Evolutionary conservation across 1,140 invertebrate species (phyloP).

Genomic region (Scylla paramamosain): DNA sequence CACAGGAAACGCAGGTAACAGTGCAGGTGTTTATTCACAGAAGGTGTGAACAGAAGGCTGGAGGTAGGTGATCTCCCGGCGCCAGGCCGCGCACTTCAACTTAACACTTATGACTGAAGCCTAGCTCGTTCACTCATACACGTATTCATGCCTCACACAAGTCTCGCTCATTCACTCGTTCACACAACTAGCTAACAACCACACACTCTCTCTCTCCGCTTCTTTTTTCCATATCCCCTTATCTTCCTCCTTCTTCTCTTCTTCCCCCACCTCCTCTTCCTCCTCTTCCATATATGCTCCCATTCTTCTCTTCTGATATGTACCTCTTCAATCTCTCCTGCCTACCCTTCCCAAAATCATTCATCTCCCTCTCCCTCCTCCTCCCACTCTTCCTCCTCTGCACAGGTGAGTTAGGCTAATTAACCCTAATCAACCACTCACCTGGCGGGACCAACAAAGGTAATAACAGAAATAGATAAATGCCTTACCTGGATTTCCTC

Average conservation of each 20-base stretch:
- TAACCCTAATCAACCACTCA: conserved; percentile 2
- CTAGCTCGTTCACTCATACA: no score
- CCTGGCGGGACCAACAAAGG: neutral
- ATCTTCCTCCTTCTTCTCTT: conserved; percentile 2
- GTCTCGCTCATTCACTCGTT: no score
- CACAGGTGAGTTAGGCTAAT: neutral
- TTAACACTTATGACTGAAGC: no score
- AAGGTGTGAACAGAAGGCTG: no score
- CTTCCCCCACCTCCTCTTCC: neutral
- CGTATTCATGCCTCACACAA: no score
- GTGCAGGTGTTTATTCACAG: no score
- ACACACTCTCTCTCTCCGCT: neutral
- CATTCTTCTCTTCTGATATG: neutral
- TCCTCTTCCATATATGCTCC: neutral
- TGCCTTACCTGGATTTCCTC: neutral
- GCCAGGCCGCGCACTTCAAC: no score
- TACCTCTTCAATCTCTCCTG: neutral
- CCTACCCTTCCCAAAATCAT: neutral
- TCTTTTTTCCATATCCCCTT: neutral
- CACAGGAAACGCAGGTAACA: no score
- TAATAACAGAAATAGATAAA: conserved; percentile 17
- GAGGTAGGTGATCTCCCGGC: no score
- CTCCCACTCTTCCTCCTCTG: neutral
- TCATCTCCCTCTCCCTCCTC: neutral
- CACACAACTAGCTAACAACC: no score